These are phyloP conservation scores for Rattus norvegicus DNA, from an alignment of 2,113 vertebrate species.

Conservation along the genomic window GRCr8 NC_086026.1:104991501-104992000, in stretches of 20 bases:
- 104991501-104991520: background rate
- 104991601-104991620: background rate
- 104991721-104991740: slow-evolving; percentile 61
- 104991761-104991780: slow-evolving; percentile 41
- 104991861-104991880: slow-evolving; percentile 36
- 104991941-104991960: slow-evolving; percentile 62
- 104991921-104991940: slow-evolving; percentile 15
- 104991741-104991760: slow-evolving; percentile 16
- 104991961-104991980: slow-evolving; percentile 42
- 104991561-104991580: slow-evolving; percentile 67
- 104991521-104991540: background rate
- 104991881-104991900: slow-evolving; percentile 22
- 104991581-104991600: slow-evolving; percentile 63
- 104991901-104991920: background rate
- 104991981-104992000: slow-evolving; percentile 58
- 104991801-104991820: background rate
- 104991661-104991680: background rate
- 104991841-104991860: background rate
- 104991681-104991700: slow-evolving; percentile 44
- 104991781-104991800: slow-evolving; percentile 31
- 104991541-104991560: slow-evolving; percentile 81
- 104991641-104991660: slow-evolving; percentile 7
- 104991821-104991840: slow-evolving; percentile 56
- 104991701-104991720: slow-evolving; percentile 26
- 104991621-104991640: background rate